Evolutionary conservation across 2,113 vertebrate species (phyloP).

Genomic region (Rousettus leschenaultii): DNA sequence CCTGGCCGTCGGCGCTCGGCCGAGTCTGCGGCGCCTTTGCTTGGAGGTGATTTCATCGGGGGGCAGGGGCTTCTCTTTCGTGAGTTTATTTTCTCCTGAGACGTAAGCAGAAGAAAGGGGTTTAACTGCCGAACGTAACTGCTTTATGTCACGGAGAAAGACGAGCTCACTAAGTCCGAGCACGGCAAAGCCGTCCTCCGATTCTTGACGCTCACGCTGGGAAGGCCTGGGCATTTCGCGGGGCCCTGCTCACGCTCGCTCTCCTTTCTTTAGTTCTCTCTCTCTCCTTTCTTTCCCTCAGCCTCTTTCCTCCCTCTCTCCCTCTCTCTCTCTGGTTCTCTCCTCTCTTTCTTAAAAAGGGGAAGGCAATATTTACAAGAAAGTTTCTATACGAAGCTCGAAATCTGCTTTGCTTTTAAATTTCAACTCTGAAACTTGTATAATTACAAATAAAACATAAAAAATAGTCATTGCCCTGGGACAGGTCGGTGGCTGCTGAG

Average conservation of each 20-base stretch:
- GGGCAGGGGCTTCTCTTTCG: not conserved
- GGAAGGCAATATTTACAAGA: not conserved
- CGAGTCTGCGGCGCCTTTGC: not conserved
- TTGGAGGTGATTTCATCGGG: not conserved
- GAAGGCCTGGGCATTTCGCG: accelerated
- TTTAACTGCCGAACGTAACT: no score
- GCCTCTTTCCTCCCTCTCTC: no score
- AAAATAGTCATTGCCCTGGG: not conserved
- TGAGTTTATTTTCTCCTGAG: not conserved
- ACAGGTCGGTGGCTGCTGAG: not conserved
- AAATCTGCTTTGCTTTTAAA: not conserved
- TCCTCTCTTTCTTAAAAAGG: not conserved
- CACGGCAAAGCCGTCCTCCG: not conserved
- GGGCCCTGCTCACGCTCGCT: not conserved
- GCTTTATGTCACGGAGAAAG: not conserved
- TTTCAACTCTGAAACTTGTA: not conserved
- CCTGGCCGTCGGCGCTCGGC: not conserved
- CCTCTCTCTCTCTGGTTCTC: accelerated
- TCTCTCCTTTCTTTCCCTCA: no score
- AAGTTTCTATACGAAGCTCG: not conserved
- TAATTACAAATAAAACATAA: not conserved
- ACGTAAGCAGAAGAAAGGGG: not conserved
- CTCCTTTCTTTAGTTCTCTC: no score
- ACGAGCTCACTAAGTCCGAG: not conserved
- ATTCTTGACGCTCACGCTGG: accelerated